Evolutionary conservation across 2,888 invertebrate genomes (phyloP).

Genomic region (Eilema sororculum): DNA sequence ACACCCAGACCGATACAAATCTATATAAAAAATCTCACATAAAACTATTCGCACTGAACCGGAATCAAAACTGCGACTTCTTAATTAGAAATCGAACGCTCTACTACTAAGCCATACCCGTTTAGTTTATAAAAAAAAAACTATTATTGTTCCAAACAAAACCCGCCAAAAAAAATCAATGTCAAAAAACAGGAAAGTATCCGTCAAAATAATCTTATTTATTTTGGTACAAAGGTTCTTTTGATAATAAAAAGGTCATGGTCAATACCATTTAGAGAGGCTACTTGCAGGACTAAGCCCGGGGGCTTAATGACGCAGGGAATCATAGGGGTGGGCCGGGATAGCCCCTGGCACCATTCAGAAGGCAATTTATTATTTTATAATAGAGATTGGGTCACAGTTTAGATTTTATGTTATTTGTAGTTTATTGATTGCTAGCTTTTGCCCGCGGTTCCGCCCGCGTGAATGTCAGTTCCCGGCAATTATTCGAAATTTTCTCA

Average conservation of each 20-base stretch:
- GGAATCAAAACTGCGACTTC: too few relatives aligned
- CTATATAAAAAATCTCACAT: too few relatives aligned
- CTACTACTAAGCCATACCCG: too few relatives aligned
- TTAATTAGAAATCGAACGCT: too few relatives aligned
- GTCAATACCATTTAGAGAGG: slow-evolving; percentile 46
- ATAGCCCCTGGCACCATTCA: slow-evolving; percentile 11
- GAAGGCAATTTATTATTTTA: slow-evolving; percentile 13
- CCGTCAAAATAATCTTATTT: slow-evolving; percentile 5
- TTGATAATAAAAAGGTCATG: slow-evolving; percentile 44
- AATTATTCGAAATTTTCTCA: too few relatives aligned
- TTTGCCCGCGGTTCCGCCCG: too few relatives aligned
- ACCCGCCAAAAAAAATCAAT: not conserved
- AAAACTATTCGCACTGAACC: too few relatives aligned
- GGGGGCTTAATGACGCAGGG: slow-evolving; percentile 23
- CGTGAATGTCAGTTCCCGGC: too few relatives aligned
- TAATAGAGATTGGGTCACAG: slow-evolving; percentile 6
- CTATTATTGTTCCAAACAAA: not conserved
- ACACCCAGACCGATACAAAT: too few relatives aligned
- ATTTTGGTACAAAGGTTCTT: not conserved
- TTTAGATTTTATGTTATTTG: not conserved
- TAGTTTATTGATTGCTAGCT: too few relatives aligned
- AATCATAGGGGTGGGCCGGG: slow-evolving; percentile 20
- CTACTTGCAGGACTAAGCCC: slow-evolving; percentile 37
- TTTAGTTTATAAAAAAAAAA: too few relatives aligned
- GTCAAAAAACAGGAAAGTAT: not conserved